Evolutionary conservation across 2,888 invertebrate species (phyloP).

Genomic region (Pteria penguin): DNA sequence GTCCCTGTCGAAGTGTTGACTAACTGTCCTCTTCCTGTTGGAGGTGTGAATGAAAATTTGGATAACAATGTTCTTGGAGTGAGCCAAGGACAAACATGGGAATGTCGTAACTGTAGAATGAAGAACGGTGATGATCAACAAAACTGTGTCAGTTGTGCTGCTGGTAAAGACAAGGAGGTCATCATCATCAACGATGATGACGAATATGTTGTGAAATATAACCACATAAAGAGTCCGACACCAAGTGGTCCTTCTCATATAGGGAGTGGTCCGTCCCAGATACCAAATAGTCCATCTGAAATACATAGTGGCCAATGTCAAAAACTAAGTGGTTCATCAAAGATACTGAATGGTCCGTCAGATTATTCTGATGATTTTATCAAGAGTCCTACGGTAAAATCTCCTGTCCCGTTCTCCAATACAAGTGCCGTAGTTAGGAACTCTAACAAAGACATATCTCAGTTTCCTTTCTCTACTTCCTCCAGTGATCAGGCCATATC

Average conservation of each 20-base stretch:
- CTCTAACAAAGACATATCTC: not conserved
- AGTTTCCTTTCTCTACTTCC: too few species aligned
- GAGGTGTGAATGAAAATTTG: conserved; percentile 9
- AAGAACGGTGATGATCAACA: conserved; percentile 26
- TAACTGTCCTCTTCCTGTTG: conserved; percentile 11
- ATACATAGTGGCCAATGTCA: not conserved
- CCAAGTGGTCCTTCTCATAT: not conserved
- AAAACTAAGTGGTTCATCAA: conserved; percentile 2
- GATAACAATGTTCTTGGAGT: conserved; percentile 11
- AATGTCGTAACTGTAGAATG: conserved; percentile 41
- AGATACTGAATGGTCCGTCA: not conserved
- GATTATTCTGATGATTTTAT: conserved; percentile 41
- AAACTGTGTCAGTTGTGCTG: conserved; percentile 32
- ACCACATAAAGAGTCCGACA: conserved; percentile 26
- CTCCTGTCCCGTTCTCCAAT: not conserved
- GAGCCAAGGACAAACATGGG: conserved; percentile 21
- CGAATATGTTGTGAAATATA: conserved; percentile 44
- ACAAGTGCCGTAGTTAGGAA: not conserved
- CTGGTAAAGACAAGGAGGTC: conserved; percentile 32
- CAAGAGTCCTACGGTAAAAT: not conserved
- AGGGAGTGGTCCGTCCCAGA: not conserved
- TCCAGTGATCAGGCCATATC: not conserved
- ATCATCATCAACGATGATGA: conserved; percentile 45
- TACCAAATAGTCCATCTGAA: not conserved
- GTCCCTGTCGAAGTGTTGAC: conserved; percentile 6